Percentiles rank a stretch among this genome's conserved stretches.
phyloP scores from a whole-genome alignment of 2,888 invertebrate species.

The Heteropelma amictum region DNA sequence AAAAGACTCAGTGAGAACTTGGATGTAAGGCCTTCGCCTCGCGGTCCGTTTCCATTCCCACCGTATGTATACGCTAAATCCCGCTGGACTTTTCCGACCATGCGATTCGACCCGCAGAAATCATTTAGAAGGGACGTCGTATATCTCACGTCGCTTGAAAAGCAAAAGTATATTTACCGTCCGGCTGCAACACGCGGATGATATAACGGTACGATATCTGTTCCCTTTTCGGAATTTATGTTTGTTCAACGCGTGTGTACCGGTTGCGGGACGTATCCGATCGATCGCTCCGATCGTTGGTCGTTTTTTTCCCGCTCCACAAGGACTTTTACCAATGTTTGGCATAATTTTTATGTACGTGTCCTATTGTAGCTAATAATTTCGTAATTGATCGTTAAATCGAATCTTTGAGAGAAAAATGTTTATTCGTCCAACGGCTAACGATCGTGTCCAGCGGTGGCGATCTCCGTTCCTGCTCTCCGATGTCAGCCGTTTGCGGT shows the following conservation, averaged over 20 bases:
- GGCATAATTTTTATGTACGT: neutral
- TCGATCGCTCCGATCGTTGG: neutral
- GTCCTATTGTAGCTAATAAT: neutral
- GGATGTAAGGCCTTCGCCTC: conserved; percentile 42
- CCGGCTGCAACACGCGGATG: neutral
- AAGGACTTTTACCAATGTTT: conserved; percentile 8
- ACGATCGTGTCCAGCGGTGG: conserved; percentile 9
- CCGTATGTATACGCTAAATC: no score
- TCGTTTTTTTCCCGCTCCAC: neutral
- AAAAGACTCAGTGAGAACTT: conserved; percentile 28
- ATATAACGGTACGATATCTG: neutral
- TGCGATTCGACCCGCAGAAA: conserved; percentile 7
- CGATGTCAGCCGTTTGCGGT: neutral
- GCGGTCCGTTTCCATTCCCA: conserved; percentile 54
- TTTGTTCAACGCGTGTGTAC: no score
- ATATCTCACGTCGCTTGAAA: neutral
- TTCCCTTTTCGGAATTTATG: no score
- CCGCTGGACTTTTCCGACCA: conserved; percentile 30
- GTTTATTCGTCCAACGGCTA: conserved; percentile 5
- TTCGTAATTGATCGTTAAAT: neutral
- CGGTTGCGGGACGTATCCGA: neutral
- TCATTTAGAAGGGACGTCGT: conserved; percentile 40
- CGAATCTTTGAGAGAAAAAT: neutral
- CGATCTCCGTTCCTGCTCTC: neutral
- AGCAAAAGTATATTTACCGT: conserved; percentile 1